These are phyloP conservation scores for Meriones unguiculatus DNA, from an alignment of 2,113 vertebrate species.

Conservation along the genomic window DNA sequence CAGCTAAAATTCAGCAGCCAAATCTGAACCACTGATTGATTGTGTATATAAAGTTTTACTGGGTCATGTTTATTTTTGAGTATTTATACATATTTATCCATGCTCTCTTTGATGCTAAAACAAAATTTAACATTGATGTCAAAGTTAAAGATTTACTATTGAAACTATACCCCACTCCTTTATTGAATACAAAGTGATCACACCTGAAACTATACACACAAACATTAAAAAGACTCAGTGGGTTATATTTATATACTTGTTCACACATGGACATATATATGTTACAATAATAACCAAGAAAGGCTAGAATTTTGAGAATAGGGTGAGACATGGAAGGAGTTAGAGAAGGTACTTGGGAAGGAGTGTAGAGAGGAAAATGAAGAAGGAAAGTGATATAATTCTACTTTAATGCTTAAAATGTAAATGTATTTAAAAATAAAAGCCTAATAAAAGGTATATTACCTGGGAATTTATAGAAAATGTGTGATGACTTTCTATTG, in stretches of 20 bases:
- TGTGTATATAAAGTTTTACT: background rate
- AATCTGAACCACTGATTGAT: background rate
- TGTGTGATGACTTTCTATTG: background rate
- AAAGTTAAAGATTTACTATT: slow-evolving; percentile 4
- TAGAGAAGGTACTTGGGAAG: background rate
- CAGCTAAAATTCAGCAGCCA: background rate
- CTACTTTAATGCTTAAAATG: background rate
- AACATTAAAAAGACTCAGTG: background rate
- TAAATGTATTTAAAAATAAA: background rate
- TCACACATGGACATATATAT: background rate
- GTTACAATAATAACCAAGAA: background rate
- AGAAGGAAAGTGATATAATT: no score
- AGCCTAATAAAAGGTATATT: background rate
- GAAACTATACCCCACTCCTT: background rate
- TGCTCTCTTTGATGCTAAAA: background rate
- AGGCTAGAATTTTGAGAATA: background rate
- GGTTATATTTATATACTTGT: background rate
- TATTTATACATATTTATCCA: background rate
- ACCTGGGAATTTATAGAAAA: background rate
- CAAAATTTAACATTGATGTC: background rate
- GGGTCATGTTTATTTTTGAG: background rate
- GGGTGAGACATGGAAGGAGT: background rate
- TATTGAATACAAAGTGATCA: background rate
- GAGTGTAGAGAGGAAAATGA: background rate
- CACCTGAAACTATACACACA: background rate